A percentile compares a stretch with the other conserved stretches of the same genome.
Conservation (phyloP, 2,797 vertebrate species). For the Enoplosus armatus region DNA sequence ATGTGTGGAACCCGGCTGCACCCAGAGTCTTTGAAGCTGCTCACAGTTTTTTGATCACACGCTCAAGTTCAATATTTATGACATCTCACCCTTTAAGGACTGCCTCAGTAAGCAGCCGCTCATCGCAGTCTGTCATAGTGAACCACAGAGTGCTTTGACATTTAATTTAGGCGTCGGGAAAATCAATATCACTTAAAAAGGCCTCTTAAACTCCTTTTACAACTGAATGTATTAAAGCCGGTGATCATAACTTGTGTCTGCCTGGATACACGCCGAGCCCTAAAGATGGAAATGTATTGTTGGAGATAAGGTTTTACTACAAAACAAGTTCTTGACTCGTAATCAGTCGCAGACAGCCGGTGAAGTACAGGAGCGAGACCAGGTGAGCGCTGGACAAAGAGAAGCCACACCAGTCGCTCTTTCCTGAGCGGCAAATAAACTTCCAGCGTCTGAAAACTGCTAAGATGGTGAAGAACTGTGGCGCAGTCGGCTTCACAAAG, state of each 20-base stretch:
- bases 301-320: background rate
- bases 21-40: conserved; percentile 15
- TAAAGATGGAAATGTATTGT: background rate
- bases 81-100: conserved; percentile 28
- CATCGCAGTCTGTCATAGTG: conserved; percentile 1
- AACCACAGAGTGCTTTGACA: conserved; percentile 36
- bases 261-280: background rate
- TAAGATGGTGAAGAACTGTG: no score
- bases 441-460: background rate
- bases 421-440: background rate
- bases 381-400: background rate
- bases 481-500: background rate
- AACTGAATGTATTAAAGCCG: conserved; percentile 6
- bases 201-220: conserved; percentile 18
- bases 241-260: background rate
- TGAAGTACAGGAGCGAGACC: background rate
- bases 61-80: conserved; percentile 5
- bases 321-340: no score
- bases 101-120: conserved; percentile 31
- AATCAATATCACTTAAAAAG: conserved; percentile 52
- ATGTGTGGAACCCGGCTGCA: background rate
- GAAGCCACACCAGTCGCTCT: background rate
- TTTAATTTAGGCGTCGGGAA: conserved; percentile 50
- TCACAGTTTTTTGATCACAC: conserved; percentile 19
- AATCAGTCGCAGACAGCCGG: background rate